Evolutionary conservation across 2,113 vertebrate species (phyloP).

Genomic region (Ornithorhynchus anatinus): DNA sequence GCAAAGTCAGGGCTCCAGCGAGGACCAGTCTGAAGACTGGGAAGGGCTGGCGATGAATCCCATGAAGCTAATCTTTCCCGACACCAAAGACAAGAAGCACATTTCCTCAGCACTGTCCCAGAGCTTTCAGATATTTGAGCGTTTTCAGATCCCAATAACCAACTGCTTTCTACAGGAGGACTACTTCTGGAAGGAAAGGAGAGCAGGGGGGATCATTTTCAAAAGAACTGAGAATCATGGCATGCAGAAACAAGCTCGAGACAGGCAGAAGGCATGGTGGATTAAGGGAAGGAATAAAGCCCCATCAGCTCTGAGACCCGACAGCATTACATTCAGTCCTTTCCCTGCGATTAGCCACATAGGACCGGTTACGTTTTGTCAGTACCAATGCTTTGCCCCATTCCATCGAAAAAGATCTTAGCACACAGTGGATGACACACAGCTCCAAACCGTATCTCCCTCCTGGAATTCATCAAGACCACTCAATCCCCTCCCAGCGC

Average conservation of each 20-base stretch:
- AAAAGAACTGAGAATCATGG: slow-evolving; percentile 13
- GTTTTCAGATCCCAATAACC: slow-evolving; percentile 8
- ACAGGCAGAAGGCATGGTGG: neutral
- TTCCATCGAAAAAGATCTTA: neutral
- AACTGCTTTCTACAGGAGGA: slow-evolving; percentile 48
- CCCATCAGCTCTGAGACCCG: neutral
- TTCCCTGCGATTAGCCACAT: neutral
- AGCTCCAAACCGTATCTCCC: slow-evolving; percentile 51
- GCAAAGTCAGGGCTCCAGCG: no score
- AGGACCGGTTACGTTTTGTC: neutral
- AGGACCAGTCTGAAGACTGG: no score
- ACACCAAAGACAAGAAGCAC: neutral
- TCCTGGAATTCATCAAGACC: slow-evolving; percentile 20
- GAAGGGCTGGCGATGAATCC: no score
- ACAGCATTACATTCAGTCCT: neutral
- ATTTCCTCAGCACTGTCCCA: slow-evolving; percentile 14
- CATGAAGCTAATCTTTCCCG: no score
- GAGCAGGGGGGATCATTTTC: no score
- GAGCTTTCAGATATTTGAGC: slow-evolving; percentile 23
- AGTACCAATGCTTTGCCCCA: neutral
- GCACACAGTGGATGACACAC: slow-evolving; percentile 21
- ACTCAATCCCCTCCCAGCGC: slow-evolving; percentile 4
- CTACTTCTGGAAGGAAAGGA: no score
- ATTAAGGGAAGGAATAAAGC: slow-evolving; percentile 8
- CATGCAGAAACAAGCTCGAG: slow-evolving; percentile 33